A percentile compares a stretch with the other conserved stretches of the same genome.
Evolutionary conservation across 2,113 vertebrate genomes (phyloP).

Genomic region (Sander lucioperca): DNA sequence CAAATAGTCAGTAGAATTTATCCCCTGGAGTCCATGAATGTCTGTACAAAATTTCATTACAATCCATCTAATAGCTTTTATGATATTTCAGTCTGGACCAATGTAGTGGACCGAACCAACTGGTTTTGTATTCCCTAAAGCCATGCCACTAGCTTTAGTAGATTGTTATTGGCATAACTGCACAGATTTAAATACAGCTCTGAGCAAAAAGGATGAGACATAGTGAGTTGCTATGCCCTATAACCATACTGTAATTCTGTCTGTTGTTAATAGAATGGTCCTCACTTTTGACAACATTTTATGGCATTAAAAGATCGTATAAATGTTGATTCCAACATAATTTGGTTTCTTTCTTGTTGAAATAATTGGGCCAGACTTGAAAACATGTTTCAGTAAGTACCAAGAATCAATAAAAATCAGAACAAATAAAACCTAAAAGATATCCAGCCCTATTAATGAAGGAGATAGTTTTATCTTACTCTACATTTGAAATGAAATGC

Average conservation of each 20-base stretch:
- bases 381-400: neutral
- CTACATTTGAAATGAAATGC: constrained; percentile 9
- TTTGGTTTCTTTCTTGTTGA: neutral
- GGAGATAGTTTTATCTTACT: constrained; percentile 12
- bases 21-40: no score
- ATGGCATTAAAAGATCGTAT: neutral
- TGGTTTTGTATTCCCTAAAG: neutral
- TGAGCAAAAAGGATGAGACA: neutral
- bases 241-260: neutral
- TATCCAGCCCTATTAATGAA: constrained; percentile 32
- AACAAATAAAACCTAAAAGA: constrained; percentile 35
- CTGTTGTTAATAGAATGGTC: neutral
- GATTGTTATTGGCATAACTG: neutral
- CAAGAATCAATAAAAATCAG: constrained; percentile 13
- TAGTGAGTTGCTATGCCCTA: neutral
- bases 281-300: neutral
- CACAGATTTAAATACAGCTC: neutral
- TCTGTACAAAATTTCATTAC: no score
- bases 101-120: neutral
- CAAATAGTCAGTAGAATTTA: no score
- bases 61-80: no score
- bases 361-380: neutral
- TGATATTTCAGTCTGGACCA: neutral
- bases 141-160: neutral
- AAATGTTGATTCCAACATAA: neutral